Percentiles rank a stretch among this genome's conserved stretches.
Evolutionary conservation across 2,888 invertebrate species (phyloP).

Genomic region (Hymenopus coronatus): DNA sequence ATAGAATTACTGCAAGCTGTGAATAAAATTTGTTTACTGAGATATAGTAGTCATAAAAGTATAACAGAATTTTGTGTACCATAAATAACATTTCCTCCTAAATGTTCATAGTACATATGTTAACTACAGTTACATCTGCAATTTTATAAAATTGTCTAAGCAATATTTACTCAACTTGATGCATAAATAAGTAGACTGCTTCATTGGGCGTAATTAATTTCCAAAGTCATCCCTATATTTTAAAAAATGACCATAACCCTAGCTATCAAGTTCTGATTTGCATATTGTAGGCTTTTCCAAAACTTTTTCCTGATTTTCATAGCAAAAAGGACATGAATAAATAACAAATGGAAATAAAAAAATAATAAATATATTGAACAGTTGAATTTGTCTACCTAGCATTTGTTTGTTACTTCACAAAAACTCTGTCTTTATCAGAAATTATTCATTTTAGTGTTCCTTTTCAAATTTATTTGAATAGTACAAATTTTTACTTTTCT

Average conservation of each 20-base stretch:
- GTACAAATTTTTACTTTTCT: neutral
- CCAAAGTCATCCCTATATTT: neutral
- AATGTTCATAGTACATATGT: no score
- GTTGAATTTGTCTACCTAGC: neutral
- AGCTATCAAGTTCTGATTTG: neutral
- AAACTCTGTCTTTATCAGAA: neutral
- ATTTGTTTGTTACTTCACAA: neutral
- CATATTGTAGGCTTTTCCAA: neutral
- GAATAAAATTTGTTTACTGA: no score
- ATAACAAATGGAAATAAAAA: neutral
- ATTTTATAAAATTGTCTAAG: no score
- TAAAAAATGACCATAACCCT: neutral
- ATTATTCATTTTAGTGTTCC: neutral
- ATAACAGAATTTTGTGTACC: no score
- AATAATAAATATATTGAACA: neutral
- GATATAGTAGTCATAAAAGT: no score
- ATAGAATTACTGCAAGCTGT: no score
- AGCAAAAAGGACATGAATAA: neutral
- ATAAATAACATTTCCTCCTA: no score
- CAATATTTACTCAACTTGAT: neutral
- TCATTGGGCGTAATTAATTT: neutral
- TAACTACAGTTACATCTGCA: no score
- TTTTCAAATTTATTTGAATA: neutral
- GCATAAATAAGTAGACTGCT: neutral
- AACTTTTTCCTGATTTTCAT: neutral